These are phyloP conservation scores for Ctena decussata DNA, from an alignment of 2,888 invertebrate genomes.

Conservation along the genomic window DNA sequence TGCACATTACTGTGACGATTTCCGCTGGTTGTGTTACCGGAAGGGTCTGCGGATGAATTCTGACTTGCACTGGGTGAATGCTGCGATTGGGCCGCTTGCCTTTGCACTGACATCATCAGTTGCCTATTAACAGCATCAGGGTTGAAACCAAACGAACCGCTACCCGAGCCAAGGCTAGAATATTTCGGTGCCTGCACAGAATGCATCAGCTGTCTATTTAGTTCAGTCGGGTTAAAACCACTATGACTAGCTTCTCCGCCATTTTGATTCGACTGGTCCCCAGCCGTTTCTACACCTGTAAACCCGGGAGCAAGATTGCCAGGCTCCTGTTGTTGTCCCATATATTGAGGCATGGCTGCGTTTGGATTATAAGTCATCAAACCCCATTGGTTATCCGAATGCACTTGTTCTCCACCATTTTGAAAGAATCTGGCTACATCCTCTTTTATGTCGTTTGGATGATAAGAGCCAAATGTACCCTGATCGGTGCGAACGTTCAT, in stretches of 20 bases:
- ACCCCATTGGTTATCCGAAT: slow-evolving; percentile 40
- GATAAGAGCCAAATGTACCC: slow-evolving; percentile 57
- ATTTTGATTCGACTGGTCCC: not conserved
- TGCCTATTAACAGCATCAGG: slow-evolving; percentile 43
- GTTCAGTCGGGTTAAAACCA: slow-evolving; percentile 48
- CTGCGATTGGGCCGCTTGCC: not conserved
- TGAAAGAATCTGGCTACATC: slow-evolving; percentile 52
- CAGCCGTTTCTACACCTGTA: not conserved
- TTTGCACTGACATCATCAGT: slow-evolving; percentile 20
- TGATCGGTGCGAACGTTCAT: slow-evolving; percentile 64
- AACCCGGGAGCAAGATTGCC: slow-evolving; percentile 39
- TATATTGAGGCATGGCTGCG: slow-evolving; percentile 46
- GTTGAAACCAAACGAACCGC: slow-evolving; percentile 26
- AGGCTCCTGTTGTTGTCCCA: slow-evolving; percentile 24
- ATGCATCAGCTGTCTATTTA: slow-evolving; percentile 46
- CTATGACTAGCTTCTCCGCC: not conserved
- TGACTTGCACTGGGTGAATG: not conserved
- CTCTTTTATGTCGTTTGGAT: slow-evolving; percentile 58
- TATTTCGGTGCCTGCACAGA: slow-evolving; percentile 10
- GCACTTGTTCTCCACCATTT: not conserved
- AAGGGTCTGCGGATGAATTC: not conserved
- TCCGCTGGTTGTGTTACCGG: not conserved
- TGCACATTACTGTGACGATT: not conserved
- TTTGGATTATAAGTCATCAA: slow-evolving; percentile 58
- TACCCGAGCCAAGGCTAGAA: not conserved